Conservation (phyloP, 2,888 invertebrate genomes). For the Epirrita christyi region DNA sequence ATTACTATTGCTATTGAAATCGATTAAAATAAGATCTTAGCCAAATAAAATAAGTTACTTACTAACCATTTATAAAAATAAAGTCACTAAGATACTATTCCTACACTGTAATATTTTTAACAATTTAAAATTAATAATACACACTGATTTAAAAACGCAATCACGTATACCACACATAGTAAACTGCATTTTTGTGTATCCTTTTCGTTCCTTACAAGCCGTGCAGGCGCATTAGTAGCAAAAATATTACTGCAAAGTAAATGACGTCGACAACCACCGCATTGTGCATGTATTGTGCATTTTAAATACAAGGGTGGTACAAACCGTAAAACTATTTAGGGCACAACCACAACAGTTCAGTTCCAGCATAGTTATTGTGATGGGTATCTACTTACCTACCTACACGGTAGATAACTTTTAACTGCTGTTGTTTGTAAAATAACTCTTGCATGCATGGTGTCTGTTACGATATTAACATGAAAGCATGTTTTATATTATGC, state of each 20-base stretch:
- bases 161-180: conserved; percentile 61
- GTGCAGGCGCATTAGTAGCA: conserved; percentile 80
- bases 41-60: conserved; percentile 24
- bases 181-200: conserved; percentile 75
- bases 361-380: conserved; percentile 26
- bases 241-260: conserved; percentile 82
- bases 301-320: conserved; percentile 78
- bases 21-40: neutral
- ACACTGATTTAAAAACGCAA: conserved; percentile 50
- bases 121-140: conserved; percentile 35
- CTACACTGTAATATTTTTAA: conserved; percentile 31
- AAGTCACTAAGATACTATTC: conserved; percentile 26
- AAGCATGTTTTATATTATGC: too few relatives aligned
- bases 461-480: conserved; percentile 11
- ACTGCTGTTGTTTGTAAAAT: conserved; percentile 25
- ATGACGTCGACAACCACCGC: conserved; percentile 81
- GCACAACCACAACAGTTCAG: conserved; percentile 46
- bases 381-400: neutral
- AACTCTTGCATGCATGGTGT: conserved; percentile 15
- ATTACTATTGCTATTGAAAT: neutral
- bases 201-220: conserved; percentile 67
- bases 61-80: conserved; percentile 52
- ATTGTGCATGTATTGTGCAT: conserved; percentile 81
- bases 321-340: conserved; percentile 71
- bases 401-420: conserved; percentile 8